Evolutionary conservation across 2,888 invertebrate species (phyloP), one percentile per base, ranked within the genome.

Genomic region (Carpatolechia fugitivella): DNA sequence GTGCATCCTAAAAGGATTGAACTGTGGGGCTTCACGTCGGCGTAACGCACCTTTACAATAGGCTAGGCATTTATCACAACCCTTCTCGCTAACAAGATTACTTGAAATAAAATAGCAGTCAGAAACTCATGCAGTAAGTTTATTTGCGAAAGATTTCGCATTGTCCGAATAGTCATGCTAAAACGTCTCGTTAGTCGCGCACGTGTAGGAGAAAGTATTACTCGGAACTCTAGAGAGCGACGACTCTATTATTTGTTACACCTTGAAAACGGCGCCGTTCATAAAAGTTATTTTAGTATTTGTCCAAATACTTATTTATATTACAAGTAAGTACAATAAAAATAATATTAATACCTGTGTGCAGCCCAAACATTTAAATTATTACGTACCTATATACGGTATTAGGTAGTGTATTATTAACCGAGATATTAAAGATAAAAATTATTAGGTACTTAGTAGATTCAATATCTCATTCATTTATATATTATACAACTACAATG

Each of bases 21-120:
- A 60, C 72, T 76, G 72, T 69, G 66, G 62, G 82, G 81, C 73
- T 85, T 85, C 83, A 59, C 6, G 59, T 13, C 71, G 66, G 66
- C 68, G 59, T 70, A 67, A 64, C 54, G 51, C 47, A 11, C 55
- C 52, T 55, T 54, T 49, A 35, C 56, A 35, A 33, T 49, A 36
- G 40, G 16, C 31, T 50, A 49, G 55, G 52, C 56, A 55, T 18
- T 52, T 11, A 47, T 29, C 46, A 38, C 38, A 54, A 56, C 33
- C 54, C 54, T 47, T 52, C 54, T 50, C 38, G 24, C 40, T 58
- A 56, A 56, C 54, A 51, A 54, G 58, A 56, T 58, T 47, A 47
- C 13, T 14, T 30, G 16, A 47, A 47, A 31, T 31, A 16, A 30
- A 14, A n/a, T n/a, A n/a, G n/a, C n/a, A n/a, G 11, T 31, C 30